These are phyloP conservation scores for Gobio occitaniae DNA, from an alignment of 2,797 vertebrate species.

Conservation along the genomic window DNA sequence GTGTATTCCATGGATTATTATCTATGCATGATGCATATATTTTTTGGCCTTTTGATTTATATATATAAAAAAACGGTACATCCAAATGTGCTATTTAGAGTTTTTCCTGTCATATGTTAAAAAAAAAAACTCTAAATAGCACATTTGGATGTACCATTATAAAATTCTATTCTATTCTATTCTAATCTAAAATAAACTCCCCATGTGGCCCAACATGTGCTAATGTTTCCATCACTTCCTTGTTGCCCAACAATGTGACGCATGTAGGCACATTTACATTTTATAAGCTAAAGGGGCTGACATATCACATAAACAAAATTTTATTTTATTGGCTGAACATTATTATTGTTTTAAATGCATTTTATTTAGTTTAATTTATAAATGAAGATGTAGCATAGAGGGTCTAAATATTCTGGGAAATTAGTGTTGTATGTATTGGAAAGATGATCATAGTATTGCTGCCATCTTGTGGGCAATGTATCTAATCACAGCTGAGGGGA, in stretches of 20 bases:
- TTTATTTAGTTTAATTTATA: neutral
- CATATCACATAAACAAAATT: neutral
- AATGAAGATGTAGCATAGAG: neutral
- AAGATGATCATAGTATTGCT: neutral
- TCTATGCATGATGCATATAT: neutral
- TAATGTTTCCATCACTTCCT: neutral
- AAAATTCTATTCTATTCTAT: neutral
- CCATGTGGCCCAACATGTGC: neutral
- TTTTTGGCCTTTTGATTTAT: neutral
- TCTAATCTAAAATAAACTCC: neutral
- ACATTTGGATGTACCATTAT: neutral
- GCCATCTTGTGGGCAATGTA: slow-evolving; percentile 21
- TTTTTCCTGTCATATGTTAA: too few relatives aligned
- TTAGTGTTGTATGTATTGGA: too few relatives aligned
- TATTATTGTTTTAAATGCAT: neutral
- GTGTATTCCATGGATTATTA: neutral
- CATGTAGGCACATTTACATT: neutral
- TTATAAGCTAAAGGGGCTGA: neutral
- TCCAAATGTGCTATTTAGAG: too few relatives aligned
- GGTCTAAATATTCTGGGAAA: neutral
- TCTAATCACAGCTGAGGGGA: neutral
- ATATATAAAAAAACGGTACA: too few relatives aligned
- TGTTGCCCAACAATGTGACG: neutral
- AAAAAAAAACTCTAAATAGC: neutral
- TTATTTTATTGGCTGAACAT: neutral